These are phyloP conservation scores for Eudasyphora cyanicolor DNA, from an alignment of 2,888 invertebrate genomes.

Conservation along the genomic window DNA sequence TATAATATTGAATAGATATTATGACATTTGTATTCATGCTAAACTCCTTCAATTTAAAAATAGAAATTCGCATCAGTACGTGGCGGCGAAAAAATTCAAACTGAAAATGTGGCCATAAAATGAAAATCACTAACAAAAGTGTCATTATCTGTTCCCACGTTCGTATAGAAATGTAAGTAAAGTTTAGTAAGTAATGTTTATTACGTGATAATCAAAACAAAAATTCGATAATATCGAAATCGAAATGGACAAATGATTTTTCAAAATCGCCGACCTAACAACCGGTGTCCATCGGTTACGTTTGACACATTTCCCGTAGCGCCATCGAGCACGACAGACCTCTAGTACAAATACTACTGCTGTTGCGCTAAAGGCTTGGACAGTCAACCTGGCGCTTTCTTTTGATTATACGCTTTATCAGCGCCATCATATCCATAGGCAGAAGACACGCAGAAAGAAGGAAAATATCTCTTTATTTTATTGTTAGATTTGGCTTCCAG, in stretches of 20 bases:
- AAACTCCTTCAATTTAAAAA: constrained; percentile 14
- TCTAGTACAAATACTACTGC: neutral
- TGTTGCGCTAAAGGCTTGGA: too few relatives aligned
- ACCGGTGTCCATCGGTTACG: neutral
- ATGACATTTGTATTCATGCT: too few relatives aligned
- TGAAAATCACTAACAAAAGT: constrained; percentile 9
- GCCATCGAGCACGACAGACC: neutral
- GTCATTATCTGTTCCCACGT: constrained; percentile 22
- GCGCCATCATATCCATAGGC: too few relatives aligned
- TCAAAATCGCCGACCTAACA: neutral
- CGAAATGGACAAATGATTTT: constrained; percentile 16
- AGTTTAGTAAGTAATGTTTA: constrained; percentile 20
- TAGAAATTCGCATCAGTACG: constrained; percentile 37
- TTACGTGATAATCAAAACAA: constrained; percentile 49
- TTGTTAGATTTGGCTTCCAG: neutral
- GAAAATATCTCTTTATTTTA: neutral
- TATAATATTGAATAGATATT: too few relatives aligned
- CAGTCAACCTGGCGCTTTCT: neutral
- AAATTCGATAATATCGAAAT: constrained; percentile 21
- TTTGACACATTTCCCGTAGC: constrained; percentile 56
- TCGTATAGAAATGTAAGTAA: constrained; percentile 3
- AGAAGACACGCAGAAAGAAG: too few relatives aligned
- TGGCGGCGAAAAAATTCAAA: constrained; percentile 36
- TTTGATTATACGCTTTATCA: neutral
- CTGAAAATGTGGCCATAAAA: neutral